Percentiles rank a stretch among this genome's conserved stretches.
Evolutionary conservation across 2,888 invertebrate species (phyloP).

Genomic region (Drosophila mimetica): DNA sequence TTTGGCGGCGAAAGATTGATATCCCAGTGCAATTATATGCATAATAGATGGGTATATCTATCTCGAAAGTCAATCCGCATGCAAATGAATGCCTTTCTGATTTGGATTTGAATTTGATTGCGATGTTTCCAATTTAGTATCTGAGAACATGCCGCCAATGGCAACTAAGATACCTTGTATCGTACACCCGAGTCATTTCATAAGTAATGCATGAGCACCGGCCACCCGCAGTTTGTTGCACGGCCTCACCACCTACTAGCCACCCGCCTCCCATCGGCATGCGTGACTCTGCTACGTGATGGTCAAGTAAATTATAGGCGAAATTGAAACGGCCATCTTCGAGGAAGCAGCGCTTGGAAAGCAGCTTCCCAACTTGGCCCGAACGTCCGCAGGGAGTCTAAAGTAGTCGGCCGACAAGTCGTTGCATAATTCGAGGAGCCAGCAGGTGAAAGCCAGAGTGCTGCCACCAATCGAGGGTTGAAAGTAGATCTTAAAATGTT

Average conservation of each 20-base stretch:
- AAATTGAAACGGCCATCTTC: conserved; percentile 58
- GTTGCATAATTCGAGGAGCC: conserved; percentile 61
- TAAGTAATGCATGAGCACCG: conserved; percentile 76
- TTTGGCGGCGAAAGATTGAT: conserved; percentile 7
- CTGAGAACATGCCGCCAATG: conserved; percentile 40
- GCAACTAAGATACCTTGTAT: conserved; percentile 41
- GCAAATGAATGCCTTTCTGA: conserved; percentile 35
- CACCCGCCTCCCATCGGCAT: conserved; percentile 30
- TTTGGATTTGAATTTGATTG: conserved; percentile 42
- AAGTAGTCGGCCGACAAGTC: conserved; percentile 38
- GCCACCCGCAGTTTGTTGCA: conserved; percentile 62
- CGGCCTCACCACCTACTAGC: conserved; percentile 2
- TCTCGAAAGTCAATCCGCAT: conserved; percentile 36
- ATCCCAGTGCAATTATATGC: conserved; percentile 37
- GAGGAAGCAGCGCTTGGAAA: conserved; percentile 6
- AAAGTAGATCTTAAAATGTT: no score
- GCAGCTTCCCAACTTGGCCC: conserved; percentile 22
- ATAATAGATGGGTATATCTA: conserved; percentile 29
- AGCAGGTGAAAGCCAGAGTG: background rate
- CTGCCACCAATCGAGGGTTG: background rate
- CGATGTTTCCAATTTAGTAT: conserved; percentile 38
- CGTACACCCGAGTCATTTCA: conserved; percentile 46
- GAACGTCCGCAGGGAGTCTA: conserved; percentile 24
- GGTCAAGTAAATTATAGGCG: conserved; percentile 72
- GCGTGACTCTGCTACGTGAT: conserved; percentile 68